phyloP scores from a whole-genome alignment of 2,113 vertebrate genomes.

The Tonatia bakeri region DNA sequence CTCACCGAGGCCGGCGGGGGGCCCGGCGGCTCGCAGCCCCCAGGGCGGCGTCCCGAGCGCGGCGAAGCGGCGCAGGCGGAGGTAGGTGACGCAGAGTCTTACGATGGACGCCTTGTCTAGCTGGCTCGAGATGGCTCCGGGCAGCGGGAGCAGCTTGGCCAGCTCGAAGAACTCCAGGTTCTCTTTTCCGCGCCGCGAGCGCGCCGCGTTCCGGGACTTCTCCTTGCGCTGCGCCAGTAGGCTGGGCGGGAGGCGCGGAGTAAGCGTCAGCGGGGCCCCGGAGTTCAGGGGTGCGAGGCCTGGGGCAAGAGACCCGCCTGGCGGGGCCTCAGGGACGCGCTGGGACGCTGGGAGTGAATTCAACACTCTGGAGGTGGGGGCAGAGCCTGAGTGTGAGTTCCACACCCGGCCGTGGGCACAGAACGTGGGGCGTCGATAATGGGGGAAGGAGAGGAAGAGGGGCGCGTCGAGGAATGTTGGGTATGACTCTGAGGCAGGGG shows the following conservation, averaged over 20 bases:
- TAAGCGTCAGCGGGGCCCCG: not conserved
- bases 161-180: slow-evolving; percentile 95
- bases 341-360: not conserved
- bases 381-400: not conserved
- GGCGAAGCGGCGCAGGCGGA: slow-evolving; percentile 91
- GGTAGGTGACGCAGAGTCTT: slow-evolving; percentile 92
- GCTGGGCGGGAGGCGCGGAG: slow-evolving; percentile 77
- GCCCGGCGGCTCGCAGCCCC: slow-evolving; percentile 83
- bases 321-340: not conserved
- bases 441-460: not conserved
- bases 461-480: not conserved
- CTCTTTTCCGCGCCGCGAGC: slow-evolving; percentile 91
- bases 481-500: not conserved
- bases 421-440: not conserved
- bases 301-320: not conserved
- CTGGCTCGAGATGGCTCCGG: slow-evolving; percentile 92
- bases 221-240: slow-evolving; percentile 93
- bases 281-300: rapidly evolving
- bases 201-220: slow-evolving; percentile 93
- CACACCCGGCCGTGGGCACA: not conserved
- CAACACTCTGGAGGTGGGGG: not conserved
- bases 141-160: slow-evolving; percentile 91
- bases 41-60: slow-evolving; percentile 90
- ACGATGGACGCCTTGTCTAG: slow-evolving; percentile 94
- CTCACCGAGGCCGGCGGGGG: slow-evolving; percentile 58